Conservation (phyloP, 2,888 invertebrate species). For the Aspidiotus destructor region DNA sequence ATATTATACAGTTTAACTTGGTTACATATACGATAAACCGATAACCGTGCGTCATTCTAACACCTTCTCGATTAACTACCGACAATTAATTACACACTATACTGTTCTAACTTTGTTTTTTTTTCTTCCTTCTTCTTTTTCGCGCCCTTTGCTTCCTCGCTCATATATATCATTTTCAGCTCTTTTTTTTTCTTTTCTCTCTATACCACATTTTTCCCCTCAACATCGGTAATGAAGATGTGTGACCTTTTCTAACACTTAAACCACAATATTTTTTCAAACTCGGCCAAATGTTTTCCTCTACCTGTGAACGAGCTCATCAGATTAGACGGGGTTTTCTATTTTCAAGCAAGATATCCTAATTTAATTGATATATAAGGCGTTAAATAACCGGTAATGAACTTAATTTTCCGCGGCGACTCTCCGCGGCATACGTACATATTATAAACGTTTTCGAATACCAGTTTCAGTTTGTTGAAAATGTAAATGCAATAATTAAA, state of each 20-base stretch:
- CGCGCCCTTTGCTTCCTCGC: neutral
- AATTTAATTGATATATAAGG: neutral
- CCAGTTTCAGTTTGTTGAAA: neutral
- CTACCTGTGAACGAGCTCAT: too few relatives aligned
- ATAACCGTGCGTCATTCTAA: conserved; percentile 30
- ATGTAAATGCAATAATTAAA: conserved; percentile 4
- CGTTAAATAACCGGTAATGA: neutral
- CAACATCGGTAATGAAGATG: too few relatives aligned
- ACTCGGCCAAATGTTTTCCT: too few relatives aligned
- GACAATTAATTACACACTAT: conserved; percentile 24
- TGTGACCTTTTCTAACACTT: too few relatives aligned
- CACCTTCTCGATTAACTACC: conserved; percentile 33
- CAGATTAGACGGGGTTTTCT: too few relatives aligned
- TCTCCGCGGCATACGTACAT: too few relatives aligned
- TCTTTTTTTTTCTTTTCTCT: neutral
- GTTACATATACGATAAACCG: conserved; percentile 24
- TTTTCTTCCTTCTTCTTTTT: neutral
- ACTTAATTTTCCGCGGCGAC: neutral
- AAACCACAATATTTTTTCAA: too few relatives aligned
- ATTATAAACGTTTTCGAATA: neutral
- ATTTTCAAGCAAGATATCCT: neutral
- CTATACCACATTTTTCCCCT: neutral
- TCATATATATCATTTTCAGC: neutral
- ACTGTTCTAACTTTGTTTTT: conserved; percentile 10
- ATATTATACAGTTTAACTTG: conserved; percentile 9